Evolutionary conservation across 1,140 invertebrate species (phyloP), one percentile per base, ranked within the genome.

Genomic region (Hyles vespertilio): DNA sequence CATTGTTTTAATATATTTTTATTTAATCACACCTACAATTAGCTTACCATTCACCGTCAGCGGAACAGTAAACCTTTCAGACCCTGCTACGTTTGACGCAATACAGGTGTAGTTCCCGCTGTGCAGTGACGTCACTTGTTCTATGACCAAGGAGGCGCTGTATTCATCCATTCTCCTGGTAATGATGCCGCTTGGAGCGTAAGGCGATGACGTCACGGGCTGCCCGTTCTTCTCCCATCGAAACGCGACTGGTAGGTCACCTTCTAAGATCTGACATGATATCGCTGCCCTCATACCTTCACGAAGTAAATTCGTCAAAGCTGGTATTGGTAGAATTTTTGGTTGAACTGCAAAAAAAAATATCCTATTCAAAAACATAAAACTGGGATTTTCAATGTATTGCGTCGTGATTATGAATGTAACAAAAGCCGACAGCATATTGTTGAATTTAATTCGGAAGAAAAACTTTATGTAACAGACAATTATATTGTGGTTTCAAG

Each of bases 251-350:
- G 97, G 97, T 63, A 96, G 92, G 91, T 99, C 97, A 9, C 98
- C 98, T 89, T 97, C 96, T 77, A 97, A 93, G 67, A 98, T 96
- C 75, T 97, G 95, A 89, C 98, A 99, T 58, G 96, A 95, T 65
- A 98, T 95, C 33, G 96, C 96, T 7, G 96, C 96, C 59, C 97
- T 91, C 92, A 97, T 97, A 9, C 97, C 97, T 90, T 98, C 96
- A 58, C 95, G 92, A 55, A 97, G 89, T 71, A 95, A 89, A 74
- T 94, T 93, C 36, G 93, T 94, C 88, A 96, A 93, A 47, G 96
- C 93, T 88, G 96, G 93, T 68, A 95, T 96, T 32, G 95, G 95
- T 88, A 96, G 92, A 81, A 97, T 96, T 91, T 95, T 96, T 55
- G 96, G 96, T 57, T 95, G 95, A 77, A 96, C 96, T 97, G 92